These are phyloP conservation scores for Notechis scutatus DNA, from an alignment of 2,113 vertebrate genomes.

Conservation along the genomic window DNA sequence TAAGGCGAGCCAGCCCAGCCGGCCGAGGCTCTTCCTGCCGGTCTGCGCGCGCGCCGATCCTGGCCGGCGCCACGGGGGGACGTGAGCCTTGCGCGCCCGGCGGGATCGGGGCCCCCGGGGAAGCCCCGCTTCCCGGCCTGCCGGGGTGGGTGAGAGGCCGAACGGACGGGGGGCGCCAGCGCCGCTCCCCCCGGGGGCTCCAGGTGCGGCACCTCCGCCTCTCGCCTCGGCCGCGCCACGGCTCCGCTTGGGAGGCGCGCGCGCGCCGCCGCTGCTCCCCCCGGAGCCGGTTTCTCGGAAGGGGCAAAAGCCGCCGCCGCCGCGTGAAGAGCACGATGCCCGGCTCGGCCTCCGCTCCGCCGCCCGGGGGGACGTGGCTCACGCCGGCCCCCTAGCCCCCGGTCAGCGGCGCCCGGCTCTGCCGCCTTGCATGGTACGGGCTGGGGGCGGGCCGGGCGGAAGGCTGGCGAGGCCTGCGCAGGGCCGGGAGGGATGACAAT, in stretches of 20 bases:
- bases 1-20: not conserved
- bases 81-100: not conserved
- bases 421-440: not conserved
- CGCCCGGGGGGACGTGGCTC: not conserved
- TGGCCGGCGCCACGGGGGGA: not conserved
- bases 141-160: not conserved
- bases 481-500: not conserved
- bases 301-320: not conserved
- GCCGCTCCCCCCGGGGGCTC: not conserved
- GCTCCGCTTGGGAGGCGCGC: constrained; percentile 21
- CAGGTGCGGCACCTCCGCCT: not conserved
- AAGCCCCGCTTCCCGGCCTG: not conserved
- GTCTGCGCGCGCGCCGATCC: not conserved
- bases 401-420: not conserved
- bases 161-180: not conserved
- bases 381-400: constrained; percentile 13
- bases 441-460: not conserved
- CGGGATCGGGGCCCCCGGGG: not conserved
- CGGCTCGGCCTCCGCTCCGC: constrained; percentile 34
- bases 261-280: not conserved
- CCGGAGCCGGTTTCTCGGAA: not conserved
- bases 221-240: not conserved
- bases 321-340: constrained; percentile 33
- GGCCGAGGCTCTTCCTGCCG: not conserved
- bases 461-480: not conserved